Conservation (phyloP, 2,797 vertebrate genomes). For the Leptatherina wallacei region DNA sequence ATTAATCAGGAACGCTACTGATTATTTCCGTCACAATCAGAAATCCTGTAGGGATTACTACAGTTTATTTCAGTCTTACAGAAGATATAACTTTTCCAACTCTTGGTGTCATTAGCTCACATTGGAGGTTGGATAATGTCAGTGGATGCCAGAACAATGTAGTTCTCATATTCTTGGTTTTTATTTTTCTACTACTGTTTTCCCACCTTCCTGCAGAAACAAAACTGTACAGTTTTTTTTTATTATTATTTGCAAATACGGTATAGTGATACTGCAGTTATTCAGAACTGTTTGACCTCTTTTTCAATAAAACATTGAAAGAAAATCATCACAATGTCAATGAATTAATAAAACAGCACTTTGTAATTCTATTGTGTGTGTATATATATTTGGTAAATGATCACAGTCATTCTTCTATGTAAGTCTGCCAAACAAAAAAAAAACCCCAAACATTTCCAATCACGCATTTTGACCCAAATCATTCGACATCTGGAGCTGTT, state of each 20-base stretch:
- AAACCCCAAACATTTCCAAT: constrained; percentile 8
- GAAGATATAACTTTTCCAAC: constrained; percentile 29
- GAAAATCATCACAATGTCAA: constrained; percentile 32
- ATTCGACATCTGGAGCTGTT: constrained; percentile 45
- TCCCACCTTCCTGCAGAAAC: constrained; percentile 91
- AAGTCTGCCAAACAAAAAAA: not conserved
- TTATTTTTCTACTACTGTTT: constrained; percentile 92
- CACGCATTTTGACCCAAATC: constrained; percentile 45
- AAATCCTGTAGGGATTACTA: constrained; percentile 19
- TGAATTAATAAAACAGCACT: constrained; percentile 36
- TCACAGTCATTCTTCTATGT: constrained; percentile 1
- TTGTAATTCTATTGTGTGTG: not conserved
- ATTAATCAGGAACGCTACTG: constrained; percentile 33
- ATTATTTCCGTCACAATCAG: constrained; percentile 25
- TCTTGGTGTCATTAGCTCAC: constrained; percentile 35
- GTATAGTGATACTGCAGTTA: constrained; percentile 74
- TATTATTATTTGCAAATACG: constrained; percentile 74
- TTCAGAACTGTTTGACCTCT: constrained; percentile 82
- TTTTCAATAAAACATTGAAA: constrained; percentile 90
- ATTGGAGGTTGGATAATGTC: constrained; percentile 35
- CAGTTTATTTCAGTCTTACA: constrained; percentile 60
- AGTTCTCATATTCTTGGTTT: constrained; percentile 65
- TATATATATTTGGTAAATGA: not conserved
- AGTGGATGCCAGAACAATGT: constrained; percentile 38
- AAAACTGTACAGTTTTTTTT: constrained; percentile 90